Evolutionary conservation across 1,140 invertebrate genomes (phyloP), one percentile per base, ranked within the genome.

Genomic region (Conus betulinus): DNA sequence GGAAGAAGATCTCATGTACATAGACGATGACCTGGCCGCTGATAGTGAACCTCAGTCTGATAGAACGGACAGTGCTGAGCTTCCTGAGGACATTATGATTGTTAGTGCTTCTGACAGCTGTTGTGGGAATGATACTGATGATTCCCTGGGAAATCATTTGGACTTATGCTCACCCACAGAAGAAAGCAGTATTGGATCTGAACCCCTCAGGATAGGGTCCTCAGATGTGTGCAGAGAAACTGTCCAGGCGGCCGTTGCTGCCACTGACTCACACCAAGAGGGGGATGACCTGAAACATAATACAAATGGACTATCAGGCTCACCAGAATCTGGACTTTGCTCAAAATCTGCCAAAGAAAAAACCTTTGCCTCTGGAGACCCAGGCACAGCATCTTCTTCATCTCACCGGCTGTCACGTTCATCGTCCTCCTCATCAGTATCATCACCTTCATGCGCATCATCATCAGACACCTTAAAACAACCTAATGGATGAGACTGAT

Each of bases 51-150:
- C 5, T 51, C 76, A 27, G n/a, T 78, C 76, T 78, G 76, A 78
- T 2, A 52, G 51, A 81, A 8, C 79, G 3, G 57, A 60, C 23
- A 84, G n/a, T 53, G 51, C 5, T n/a, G 82, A 84, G n/a, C 71
- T 87, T 7, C 85, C 85, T 57, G 85, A 78, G 39, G 85, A 87
- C 52, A 51, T 87, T 15, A 87, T 87, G 85, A 87, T 87, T n/a
- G 85, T 87, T 15, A 87, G 85, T 55, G 85, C 85, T 23, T 87
- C 85, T 10, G 85, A 87, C 52, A 87, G 85, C 57, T 55, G 76
- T 39, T 87, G 85, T 78, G 85, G 74, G 25, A 87, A 78, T 57
- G 71, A 57, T 3, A 78, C 85, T n/a, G 85, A 87, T 57, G 84
- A 86, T 17, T 57, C 85, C 23, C 85, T 57, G 5, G 53, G 51